phyloP scores from a whole-genome alignment of 1,140 invertebrate species.

The Bombus waltoni region DNA sequence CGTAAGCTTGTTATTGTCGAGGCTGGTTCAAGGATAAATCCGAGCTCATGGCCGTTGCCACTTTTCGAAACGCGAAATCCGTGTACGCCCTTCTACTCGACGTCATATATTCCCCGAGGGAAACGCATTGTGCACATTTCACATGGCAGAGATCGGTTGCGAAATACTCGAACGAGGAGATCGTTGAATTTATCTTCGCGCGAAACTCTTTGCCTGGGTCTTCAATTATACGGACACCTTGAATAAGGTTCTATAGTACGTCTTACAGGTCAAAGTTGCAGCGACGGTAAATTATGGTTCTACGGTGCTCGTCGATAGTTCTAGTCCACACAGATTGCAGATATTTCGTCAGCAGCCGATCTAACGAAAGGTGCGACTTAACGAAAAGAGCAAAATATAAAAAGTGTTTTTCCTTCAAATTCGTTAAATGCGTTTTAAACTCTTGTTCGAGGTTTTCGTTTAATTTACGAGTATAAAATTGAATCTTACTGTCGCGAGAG shows the following conservation, averaged over 20 bases:
- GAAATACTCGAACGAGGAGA: neutral
- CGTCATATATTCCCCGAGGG: conserved; percentile 33
- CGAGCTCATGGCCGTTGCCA: conserved; percentile 33
- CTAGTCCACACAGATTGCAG: too few relatives aligned
- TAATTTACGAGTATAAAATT: too few relatives aligned
- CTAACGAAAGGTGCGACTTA: too few relatives aligned
- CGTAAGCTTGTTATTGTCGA: conserved; percentile 48
- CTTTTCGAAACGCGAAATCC: conserved; percentile 60
- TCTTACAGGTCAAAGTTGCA: too few relatives aligned
- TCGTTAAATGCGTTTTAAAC: too few relatives aligned
- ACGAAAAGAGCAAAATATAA: too few relatives aligned
- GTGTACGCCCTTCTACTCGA: conserved; percentile 25
- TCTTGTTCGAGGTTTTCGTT: too few relatives aligned
- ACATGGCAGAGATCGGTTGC: neutral
- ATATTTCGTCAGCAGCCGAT: too few relatives aligned
- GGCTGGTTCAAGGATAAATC: conserved; percentile 48
- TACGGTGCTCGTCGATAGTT: too few relatives aligned
- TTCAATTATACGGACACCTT: neutral
- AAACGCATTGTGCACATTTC: conserved; percentile 40
- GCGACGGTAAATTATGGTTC: too few relatives aligned
- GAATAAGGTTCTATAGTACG: neutral
- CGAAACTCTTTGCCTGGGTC: neutral
- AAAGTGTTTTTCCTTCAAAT: too few relatives aligned
- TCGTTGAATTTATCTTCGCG: conserved; percentile 41
- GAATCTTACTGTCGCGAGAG: too few relatives aligned